Evolutionary conservation across 2,888 invertebrate species (phyloP).

Genomic region (Andrena chrysosceles): DNA sequence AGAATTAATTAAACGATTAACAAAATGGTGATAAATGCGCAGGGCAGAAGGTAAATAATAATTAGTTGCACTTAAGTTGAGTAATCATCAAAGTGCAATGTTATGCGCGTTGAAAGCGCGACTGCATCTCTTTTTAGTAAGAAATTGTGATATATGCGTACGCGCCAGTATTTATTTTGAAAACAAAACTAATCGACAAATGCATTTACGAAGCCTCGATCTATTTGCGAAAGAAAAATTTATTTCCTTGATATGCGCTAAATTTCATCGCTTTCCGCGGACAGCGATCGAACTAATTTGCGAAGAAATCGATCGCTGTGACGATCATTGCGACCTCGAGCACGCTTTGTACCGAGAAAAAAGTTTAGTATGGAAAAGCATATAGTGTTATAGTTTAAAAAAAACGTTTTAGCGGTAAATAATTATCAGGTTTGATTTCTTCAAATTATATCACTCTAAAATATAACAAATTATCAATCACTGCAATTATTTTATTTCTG

Average conservation of each 20-base stretch:
- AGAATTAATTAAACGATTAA: conserved; percentile 16
- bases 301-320: background rate
- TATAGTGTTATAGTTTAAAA: background rate
- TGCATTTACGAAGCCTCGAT: conserved; percentile 18
- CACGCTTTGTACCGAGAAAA: background rate
- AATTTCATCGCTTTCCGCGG: background rate
- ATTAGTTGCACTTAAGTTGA: conserved; percentile 20
- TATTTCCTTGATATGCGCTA: background rate
- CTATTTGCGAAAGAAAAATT: background rate
- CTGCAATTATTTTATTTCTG: too few species aligned
- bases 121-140: conserved; percentile 5
- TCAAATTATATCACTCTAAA: too few species aligned
- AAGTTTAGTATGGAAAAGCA: conserved; percentile 10
- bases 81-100: background rate
- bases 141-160: conserved; percentile 29
- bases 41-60: background rate
- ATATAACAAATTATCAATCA: too few species aligned
- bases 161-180: conserved; percentile 43
- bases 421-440: background rate
- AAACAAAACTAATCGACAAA: conserved; percentile 15
- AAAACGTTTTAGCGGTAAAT: background rate
- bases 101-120: background rate
- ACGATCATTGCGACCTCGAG: background rate
- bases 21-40: background rate
- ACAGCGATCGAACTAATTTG: background rate